phyloP scores from a whole-genome alignment of 2,113 vertebrate genomes.

The Petrocephalus zakoni region DNA sequence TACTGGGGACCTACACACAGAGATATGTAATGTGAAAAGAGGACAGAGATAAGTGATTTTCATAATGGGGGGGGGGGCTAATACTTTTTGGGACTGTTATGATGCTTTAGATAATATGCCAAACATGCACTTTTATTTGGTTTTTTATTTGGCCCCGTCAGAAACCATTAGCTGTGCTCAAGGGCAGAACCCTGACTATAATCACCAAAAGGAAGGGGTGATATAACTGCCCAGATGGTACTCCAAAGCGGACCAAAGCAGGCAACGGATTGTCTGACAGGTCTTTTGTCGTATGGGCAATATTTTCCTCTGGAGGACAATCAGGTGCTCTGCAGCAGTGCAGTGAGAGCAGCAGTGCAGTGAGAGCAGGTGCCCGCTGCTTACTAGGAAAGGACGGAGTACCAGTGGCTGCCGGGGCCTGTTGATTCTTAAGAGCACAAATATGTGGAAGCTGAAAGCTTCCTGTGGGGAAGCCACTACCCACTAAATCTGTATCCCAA shows the following conservation, averaged over 20 bases:
- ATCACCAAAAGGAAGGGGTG: neutral
- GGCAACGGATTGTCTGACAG: neutral
- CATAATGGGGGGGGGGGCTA: neutral
- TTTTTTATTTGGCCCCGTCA: neutral
- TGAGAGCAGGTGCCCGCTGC: neutral
- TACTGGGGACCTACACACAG: constrained; percentile 24
- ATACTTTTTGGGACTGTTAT: neutral
- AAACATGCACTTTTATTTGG: neutral
- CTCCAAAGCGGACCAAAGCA: neutral
- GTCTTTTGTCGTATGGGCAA: neutral
- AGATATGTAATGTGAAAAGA: constrained; percentile 24
- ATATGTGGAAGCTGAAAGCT: neutral
- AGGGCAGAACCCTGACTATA: neutral
- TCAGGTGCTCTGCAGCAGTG: neutral
- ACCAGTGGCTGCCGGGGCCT: neutral
- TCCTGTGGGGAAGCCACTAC: neutral
- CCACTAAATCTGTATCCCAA: neutral
- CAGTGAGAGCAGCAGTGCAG: too few species aligned
- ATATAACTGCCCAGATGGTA: neutral
- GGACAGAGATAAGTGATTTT: neutral
- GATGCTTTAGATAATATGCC: neutral
- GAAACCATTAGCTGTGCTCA: neutral
- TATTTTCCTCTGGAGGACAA: neutral
- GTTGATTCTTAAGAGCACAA: neutral
- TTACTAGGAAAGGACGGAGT: neutral